These are phyloP conservation scores for Eupeodes luniger DNA, from an alignment of 2,888 invertebrate genomes.

Conservation along the genomic window DNA sequence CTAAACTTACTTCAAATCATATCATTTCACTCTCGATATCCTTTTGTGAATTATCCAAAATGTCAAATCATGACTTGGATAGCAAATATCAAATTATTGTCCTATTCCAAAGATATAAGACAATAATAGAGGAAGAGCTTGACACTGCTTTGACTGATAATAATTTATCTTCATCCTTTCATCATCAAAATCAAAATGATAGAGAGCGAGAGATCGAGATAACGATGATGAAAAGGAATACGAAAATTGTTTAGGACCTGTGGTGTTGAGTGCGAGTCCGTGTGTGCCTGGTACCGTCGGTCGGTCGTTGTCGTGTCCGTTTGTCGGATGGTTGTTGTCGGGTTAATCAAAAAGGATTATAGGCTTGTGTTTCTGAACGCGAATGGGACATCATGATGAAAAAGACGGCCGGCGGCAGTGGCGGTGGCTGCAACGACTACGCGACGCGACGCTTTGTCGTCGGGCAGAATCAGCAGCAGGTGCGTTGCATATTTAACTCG, in stretches of 20 bases:
- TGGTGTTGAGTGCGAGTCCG: not conserved
- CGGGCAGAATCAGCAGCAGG: slow-evolving; percentile 58
- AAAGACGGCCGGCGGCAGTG: not conserved
- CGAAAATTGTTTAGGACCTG: slow-evolving; percentile 37
- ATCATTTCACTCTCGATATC: slow-evolving; percentile 41
- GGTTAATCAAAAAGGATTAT: slow-evolving; percentile 71
- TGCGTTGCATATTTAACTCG: slow-evolving; percentile 71
- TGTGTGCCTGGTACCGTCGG: not conserved
- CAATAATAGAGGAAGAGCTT: not conserved
- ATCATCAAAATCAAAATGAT: slow-evolving; percentile 28
- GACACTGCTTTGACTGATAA: slow-evolving; percentile 48
- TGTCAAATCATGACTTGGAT: slow-evolving; percentile 36
- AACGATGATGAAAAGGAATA: slow-evolving; percentile 40
- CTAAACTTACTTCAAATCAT: slow-evolving; percentile 44
- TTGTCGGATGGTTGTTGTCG: slow-evolving; percentile 26
- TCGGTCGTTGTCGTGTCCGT: not conserved
- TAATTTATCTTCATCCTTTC: slow-evolving; percentile 66
- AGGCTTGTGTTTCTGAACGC: slow-evolving; percentile 26
- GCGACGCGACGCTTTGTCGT: slow-evolving; percentile 12
- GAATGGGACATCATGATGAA: not conserved
- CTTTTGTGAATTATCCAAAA: slow-evolving; percentile 61
- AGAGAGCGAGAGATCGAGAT: not conserved
- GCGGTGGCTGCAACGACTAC: not conserved
- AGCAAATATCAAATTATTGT: slow-evolving; percentile 53
- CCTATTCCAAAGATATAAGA: slow-evolving; percentile 4